A percentile compares a stretch with the other conserved stretches of the same genome.
These are phyloP conservation scores for Euzetes globulus DNA, from an alignment of 2,888 invertebrate species.

Conservation along the genomic window DNA sequence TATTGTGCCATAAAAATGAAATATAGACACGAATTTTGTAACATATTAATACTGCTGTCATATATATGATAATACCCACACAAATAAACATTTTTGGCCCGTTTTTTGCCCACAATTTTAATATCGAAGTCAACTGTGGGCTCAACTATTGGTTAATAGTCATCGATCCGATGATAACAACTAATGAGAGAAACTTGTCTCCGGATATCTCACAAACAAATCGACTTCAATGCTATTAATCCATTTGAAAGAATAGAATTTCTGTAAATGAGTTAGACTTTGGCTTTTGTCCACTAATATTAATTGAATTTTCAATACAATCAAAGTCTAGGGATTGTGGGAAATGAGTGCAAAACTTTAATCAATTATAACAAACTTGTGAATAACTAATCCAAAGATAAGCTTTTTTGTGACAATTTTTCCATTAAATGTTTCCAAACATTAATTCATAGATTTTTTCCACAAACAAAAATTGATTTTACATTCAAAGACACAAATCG, in stretches of 20 bases:
- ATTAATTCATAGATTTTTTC: background rate
- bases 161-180: background rate
- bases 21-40: constrained; percentile 22
- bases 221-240: background rate
- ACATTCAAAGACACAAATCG: background rate
- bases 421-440: background rate
- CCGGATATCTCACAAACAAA: background rate
- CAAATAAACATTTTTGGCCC: background rate
- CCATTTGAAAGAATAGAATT: background rate
- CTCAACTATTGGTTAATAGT: background rate
- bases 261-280: background rate
- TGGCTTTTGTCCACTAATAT: constrained; percentile 18
- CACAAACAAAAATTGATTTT: background rate
- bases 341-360: background rate
- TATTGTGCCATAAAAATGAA: constrained; percentile 22
- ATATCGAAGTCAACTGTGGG: background rate
- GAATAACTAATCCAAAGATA: background rate
- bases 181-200: background rate
- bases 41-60: constrained; percentile 10
- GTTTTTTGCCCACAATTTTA: background rate
- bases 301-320: constrained; percentile 4
- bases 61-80: background rate
- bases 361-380: constrained; percentile 1
- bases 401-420: background rate
- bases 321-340: background rate